Evolutionary conservation across 2,113 vertebrate species (phyloP).

Genomic region (Sylvietta virens): DNA sequence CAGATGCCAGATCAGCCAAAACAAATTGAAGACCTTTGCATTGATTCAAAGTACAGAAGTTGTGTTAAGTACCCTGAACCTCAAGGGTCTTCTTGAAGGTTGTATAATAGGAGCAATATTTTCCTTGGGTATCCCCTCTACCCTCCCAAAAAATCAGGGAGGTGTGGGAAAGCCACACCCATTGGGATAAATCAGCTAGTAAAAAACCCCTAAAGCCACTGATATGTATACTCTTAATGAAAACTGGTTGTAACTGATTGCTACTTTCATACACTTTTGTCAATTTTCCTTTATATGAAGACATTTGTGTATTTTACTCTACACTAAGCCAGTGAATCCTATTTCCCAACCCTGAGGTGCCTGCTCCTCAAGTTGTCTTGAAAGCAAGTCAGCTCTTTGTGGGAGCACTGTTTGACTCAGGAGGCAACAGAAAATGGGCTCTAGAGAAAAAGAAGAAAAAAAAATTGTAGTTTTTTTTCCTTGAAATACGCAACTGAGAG

Average conservation of each 20-base stretch:
- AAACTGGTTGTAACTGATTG: background rate
- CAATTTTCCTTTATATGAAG: background rate
- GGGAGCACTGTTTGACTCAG: background rate
- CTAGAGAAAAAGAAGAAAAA: background rate
- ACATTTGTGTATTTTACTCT: background rate
- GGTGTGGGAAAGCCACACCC: background rate
- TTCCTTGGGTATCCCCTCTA: background rate
- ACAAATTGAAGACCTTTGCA: background rate
- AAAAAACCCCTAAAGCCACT: background rate
- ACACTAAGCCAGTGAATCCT: background rate
- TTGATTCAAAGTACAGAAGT: background rate
- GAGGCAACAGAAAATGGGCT: background rate
- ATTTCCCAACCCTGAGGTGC: background rate
- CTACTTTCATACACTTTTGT: background rate
- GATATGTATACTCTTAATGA: background rate
- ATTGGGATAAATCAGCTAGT: background rate
- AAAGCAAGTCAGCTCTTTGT: background rate
- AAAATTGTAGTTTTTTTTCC: background rate
- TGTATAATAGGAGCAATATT: background rate
- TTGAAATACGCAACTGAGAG: background rate
- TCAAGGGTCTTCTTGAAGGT: background rate
- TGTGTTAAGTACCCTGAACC: background rate
- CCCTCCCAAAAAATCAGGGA: fast-evolving
- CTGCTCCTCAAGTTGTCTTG: background rate
- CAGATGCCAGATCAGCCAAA: background rate